A percentile compares a stretch with the other conserved stretches of the same genome.
Evolutionary conservation across 2,888 invertebrate species (phyloP).

Genomic region (Phasia obesa): DNA sequence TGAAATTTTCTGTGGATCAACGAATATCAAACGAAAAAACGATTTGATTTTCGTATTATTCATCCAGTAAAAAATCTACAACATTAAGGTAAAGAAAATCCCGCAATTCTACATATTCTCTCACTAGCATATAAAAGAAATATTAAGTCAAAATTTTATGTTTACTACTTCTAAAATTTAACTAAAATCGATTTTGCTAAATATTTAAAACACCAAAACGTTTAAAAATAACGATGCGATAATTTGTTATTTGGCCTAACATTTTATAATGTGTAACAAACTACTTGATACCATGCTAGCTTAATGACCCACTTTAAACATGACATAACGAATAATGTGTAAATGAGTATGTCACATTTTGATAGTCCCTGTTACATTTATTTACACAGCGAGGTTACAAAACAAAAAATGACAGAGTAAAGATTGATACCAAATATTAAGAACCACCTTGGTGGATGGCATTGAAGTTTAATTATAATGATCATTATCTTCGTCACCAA

Average conservation of each 20-base stretch:
- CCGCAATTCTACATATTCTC: too few relatives aligned
- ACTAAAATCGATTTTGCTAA: neutral
- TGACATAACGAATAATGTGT: constrained; percentile 16
- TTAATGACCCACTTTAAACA: constrained; percentile 47
- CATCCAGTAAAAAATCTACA: too few relatives aligned
- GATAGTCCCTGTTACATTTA: constrained; percentile 23
- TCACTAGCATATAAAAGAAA: too few relatives aligned
- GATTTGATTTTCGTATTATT: too few relatives aligned
- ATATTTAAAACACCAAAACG: constrained; percentile 7
- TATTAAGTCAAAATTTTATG: too few relatives aligned
- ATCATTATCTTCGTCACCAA: constrained; percentile 20
- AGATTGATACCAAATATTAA: constrained; percentile 66
- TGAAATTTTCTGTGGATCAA: too few relatives aligned
- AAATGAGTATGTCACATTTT: neutral
- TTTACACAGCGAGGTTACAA: constrained; percentile 26
- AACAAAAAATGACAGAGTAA: constrained; percentile 30
- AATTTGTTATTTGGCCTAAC: constrained; percentile 60
- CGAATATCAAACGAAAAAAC: too few relatives aligned
- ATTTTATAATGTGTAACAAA: constrained; percentile 42
- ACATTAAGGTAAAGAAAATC: too few relatives aligned
- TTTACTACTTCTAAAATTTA: neutral
- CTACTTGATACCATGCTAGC: constrained; percentile 17
- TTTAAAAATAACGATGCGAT: constrained; percentile 60
- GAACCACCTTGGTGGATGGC: constrained; percentile 48
- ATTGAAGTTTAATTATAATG: constrained; percentile 49